Base-by-base conservation (phyloP, 2,888 invertebrate genomes). In the Rhagium mordax region DNA sequence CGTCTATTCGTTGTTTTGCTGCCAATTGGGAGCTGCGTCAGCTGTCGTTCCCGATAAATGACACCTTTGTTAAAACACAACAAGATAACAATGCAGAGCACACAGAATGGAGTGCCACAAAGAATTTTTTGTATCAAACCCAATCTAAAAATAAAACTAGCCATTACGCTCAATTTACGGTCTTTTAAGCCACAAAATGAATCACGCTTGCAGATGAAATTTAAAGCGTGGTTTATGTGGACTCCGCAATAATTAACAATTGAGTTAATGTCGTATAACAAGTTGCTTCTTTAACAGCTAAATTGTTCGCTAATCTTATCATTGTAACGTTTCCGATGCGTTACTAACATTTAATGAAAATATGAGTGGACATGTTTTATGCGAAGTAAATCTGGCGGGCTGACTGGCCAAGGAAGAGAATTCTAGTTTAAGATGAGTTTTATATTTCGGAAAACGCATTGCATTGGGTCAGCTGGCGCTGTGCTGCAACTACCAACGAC, bases 271-370 rank as follows among this genome's bases (percentile, higher is more conserved):
- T 7, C 49, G 15, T 24, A 48, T 51, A 64, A 64, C 16, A 16
- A 64, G 7, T 51, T 33, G 4, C 21, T 16, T 24, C 8, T 41
- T 41, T 41, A 49, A 64, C 10, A 29, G 64, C 10, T 64, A 64
- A 64, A 64, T 64, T 64, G 64, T 16, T 24, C 27, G 13, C 51
- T 48, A 49, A 24, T 64, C 15, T 64, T 49, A n/a, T 27, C 15
- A 13, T 24, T 49, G 49, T 4, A 3, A 41, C n/a, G n/a, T n/a
- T 41, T 41, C 41, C 41, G 4, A n/a, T 2, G n/a, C n/a, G n/a
- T 33, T 33, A 13, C 10, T 33, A 13, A n/a, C n/a, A n/a, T n/a
- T n/a, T n/a, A n/a, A n/a, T n/a, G n/a, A n/a, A n/a, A n/a, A n/a
- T n/a, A n/a, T n/a, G n/a, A n/a, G n/a, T n/a, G n/a, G n/a, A n/a